Conservation (phyloP, 2,797 vertebrate genomes). For the Novumbra hubbsi region DNA sequence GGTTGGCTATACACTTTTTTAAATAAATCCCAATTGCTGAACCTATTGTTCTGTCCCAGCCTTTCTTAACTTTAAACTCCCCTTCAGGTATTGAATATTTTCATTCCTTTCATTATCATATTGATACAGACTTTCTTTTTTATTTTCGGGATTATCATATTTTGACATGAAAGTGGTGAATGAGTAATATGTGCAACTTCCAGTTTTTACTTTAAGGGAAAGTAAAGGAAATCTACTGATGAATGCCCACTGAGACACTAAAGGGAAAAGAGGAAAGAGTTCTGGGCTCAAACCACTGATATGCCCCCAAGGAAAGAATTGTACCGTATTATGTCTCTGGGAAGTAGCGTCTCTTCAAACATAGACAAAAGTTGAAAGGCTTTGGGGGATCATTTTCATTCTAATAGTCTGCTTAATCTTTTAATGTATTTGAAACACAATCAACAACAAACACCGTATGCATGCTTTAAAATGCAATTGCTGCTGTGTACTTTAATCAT, state of each 20-base stretch:
- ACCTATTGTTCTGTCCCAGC: neutral
- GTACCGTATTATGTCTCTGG: slow-evolving; percentile 33
- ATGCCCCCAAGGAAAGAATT: slow-evolving; percentile 39
- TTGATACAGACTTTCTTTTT: slow-evolving; percentile 19
- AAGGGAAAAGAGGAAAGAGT: slow-evolving; percentile 23
- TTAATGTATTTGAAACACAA: neutral
- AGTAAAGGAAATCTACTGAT: slow-evolving; percentile 34
- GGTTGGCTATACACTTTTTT: neutral
- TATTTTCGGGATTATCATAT: slow-evolving; percentile 56
- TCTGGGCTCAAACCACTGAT: slow-evolving; percentile 35
- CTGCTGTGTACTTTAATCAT: neutral
- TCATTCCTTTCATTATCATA: slow-evolving; percentile 1
- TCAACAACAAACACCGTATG: neutral
- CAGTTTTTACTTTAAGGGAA: slow-evolving; percentile 6
- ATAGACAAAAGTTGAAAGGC: neutral
- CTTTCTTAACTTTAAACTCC: slow-evolving; percentile 2
- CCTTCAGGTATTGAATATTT: neutral
- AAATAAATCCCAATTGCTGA: neutral
- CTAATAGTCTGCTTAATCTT: slow-evolving; percentile 9
- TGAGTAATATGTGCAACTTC: slow-evolving; percentile 43
- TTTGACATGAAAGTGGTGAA: slow-evolving; percentile 56
- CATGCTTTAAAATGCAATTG: neutral
- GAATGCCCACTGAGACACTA: slow-evolving; percentile 16
- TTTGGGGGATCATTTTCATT: neutral
- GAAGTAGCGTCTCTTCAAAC: slow-evolving; percentile 33